Conservation (phyloP, 2,888 invertebrate species). For the Drosophila antonietae region DNA sequence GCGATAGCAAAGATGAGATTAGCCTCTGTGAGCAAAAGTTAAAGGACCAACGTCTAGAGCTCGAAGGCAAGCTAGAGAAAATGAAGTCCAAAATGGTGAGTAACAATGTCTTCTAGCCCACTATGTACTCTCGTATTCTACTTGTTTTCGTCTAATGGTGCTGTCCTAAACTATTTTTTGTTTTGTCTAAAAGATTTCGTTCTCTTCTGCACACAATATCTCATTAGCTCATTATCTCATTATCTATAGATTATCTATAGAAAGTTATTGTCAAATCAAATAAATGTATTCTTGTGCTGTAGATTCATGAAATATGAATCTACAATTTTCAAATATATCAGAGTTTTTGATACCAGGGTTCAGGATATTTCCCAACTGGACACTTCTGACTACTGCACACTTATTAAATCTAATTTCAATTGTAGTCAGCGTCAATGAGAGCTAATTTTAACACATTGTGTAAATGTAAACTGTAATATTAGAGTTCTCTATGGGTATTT, state of each 20-base stretch:
- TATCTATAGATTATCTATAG: too few species aligned
- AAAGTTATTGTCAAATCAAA: too few species aligned
- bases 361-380: background rate
- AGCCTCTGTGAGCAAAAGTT: conserved; percentile 75
- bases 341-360: too few species aligned
- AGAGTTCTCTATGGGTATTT: background rate
- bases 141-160: background rate
- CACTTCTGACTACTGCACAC: background rate
- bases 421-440: background rate
- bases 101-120: background rate
- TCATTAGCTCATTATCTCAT: background rate
- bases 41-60: conserved; percentile 86
- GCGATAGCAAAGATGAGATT: conserved; percentile 74
- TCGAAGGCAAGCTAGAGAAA: conserved; percentile 90
- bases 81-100: conserved; percentile 93
- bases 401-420: background rate
- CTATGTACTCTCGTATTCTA: background rate
- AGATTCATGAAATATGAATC: too few species aligned
- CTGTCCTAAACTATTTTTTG: background rate
- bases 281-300: too few species aligned
- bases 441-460: background rate
- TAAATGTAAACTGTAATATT: background rate
- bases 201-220: background rate
- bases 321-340: too few species aligned
- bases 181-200: background rate